These are phyloP conservation scores for Cataglyphis livida DNA, from an alignment of 2,888 invertebrate genomes.

Conservation along the genomic window DNA sequence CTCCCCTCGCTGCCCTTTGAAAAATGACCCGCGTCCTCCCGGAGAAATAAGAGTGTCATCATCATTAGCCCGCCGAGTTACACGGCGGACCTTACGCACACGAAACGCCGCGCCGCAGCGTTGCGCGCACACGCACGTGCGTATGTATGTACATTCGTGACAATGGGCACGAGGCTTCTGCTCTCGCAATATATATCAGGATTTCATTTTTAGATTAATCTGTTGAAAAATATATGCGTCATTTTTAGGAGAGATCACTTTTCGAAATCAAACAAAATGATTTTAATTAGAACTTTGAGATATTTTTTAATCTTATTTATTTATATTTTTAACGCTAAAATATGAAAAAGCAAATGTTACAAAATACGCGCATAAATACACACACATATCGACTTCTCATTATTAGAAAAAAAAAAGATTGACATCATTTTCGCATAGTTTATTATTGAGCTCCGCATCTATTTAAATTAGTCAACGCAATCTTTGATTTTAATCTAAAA, in stretches of 20 bases:
- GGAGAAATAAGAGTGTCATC: conserved; percentile 85
- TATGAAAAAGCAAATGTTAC: neutral
- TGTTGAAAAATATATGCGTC: neutral
- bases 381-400: neutral
- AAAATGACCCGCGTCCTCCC: conserved; percentile 84
- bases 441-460: neutral
- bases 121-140: neutral
- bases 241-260: neutral
- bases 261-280: neutral
- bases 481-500: neutral
- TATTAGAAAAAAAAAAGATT: neutral
- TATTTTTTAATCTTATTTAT: conserved; percentile 7
- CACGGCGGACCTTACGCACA: conserved; percentile 72
- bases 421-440: neutral
- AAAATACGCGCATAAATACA: neutral
- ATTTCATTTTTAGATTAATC: conserved; percentile 25
- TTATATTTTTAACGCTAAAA: neutral
- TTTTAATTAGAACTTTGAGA: neutral
- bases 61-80: conserved; percentile 85
- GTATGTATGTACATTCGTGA: conserved; percentile 22
- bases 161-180: conserved; percentile 37
- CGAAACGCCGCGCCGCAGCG: conserved; percentile 30
- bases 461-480: neutral
- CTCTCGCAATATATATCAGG: conserved; percentile 14
- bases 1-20: conserved; percentile 80